Evolutionary conservation across 2,888 invertebrate species (phyloP), one percentile per base, ranked within the genome.

Genomic region (Lydus trimaculatus): DNA sequence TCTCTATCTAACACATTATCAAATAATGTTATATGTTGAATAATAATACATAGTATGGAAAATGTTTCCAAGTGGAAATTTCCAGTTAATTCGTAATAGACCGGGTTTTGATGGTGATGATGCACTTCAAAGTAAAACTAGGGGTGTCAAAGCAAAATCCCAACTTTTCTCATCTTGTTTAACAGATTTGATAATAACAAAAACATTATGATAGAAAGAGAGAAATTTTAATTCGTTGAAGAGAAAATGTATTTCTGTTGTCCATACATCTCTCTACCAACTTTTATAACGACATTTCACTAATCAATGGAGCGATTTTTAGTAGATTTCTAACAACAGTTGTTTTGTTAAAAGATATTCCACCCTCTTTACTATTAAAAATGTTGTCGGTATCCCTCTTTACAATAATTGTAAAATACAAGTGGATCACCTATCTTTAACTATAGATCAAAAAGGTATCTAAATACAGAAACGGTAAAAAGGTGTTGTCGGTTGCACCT

Each of bases 401-500:
- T 56, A 52, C 11, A 52, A 56, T 28, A 56, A 56, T 56, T 56
- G 56, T 56, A 25, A n/a, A 15, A 56, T 56, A 56, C 56, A 56
- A 56, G 56, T 56, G 56, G 56, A 56, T 56, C 52, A 52, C 7
- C 25, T 56, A 56, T 56, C 56, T 56, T 28, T n/a, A 56, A 25
- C 56, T 56, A 56, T 52, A 23, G 23, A 25, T 56, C 56, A 25
- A 56, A n/a, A 13, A 52, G 13, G 23, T 52, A 52, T 52, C 52
- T 52, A 28, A n/a, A 28, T 56, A 28, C 28, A 56, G 15, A 7
- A n/a, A 28, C 56, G 15, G 20, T 28, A 56, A 56, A 23, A 56
- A 28, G 75, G 75, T 75, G 75, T 75, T 72, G 73, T 72, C 62
- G 69, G 65, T 72, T 72, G 70, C 75, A 75, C 75, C 73, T 75